These are phyloP conservation scores for Trypoxylon attenuatum DNA, from an alignment of 2,888 invertebrate genomes.

Conservation along the genomic window DNA sequence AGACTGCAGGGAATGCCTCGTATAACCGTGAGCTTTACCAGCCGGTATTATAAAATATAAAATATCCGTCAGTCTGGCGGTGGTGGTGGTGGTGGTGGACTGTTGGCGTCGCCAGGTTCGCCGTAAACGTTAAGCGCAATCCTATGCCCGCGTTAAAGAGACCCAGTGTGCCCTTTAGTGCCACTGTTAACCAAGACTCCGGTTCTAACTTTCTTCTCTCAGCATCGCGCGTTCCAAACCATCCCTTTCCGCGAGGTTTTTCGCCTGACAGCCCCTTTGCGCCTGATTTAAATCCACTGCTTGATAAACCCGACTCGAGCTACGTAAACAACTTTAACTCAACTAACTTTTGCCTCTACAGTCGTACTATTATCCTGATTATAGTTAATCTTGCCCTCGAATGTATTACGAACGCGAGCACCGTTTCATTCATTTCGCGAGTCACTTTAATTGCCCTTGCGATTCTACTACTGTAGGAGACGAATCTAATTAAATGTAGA, in stretches of 20 bases:
- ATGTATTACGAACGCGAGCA: neutral
- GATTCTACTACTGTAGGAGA: too few species aligned
- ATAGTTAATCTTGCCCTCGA: neutral
- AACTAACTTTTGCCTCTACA: too few species aligned
- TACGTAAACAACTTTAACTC: too few species aligned
- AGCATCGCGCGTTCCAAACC: neutral
- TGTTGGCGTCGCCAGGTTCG: too few species aligned
- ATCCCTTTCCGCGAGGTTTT: constrained; percentile 4
- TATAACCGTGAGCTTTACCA: constrained; percentile 32
- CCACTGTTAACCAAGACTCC: constrained; percentile 49
- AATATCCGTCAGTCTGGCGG: constrained; percentile 44
- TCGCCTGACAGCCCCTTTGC: too few species aligned
- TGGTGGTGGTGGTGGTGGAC: too few species aligned
- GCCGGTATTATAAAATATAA: constrained; percentile 56
- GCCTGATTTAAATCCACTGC: neutral
- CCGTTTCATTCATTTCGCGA: neutral
- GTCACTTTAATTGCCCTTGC: neutral
- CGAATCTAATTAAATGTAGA: constrained; percentile 6
- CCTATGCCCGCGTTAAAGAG: constrained; percentile 43
- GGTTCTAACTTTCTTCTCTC: constrained; percentile 47
- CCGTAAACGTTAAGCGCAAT: constrained; percentile 48
- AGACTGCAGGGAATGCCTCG: constrained; percentile 24
- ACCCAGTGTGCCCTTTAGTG: constrained; percentile 44
- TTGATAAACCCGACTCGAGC: too few species aligned
- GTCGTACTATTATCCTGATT: too few species aligned